Percentiles rank a stretch among this genome's conserved stretches.
These are phyloP conservation scores for Ictalurus punctatus DNA, from an alignment of 2,113 vertebrate genomes.

Conservation along the genomic window DNA sequence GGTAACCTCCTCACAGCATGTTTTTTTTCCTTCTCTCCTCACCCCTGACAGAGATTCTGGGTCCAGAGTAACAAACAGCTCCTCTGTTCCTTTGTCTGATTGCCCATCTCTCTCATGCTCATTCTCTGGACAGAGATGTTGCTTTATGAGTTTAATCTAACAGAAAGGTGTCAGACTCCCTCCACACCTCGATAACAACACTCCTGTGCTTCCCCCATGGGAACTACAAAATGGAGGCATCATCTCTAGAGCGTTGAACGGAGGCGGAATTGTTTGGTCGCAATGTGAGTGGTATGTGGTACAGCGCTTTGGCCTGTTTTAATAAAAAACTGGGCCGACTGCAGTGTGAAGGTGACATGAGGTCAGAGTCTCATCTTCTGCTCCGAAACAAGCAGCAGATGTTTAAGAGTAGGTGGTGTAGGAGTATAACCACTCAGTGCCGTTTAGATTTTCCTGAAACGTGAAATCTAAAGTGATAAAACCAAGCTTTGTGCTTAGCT, in stretches of 20 bases:
- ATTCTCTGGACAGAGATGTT: constrained; percentile 56
- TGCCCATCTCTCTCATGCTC: constrained; percentile 49
- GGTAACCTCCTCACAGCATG: constrained; percentile 69
- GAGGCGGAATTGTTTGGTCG: constrained; percentile 4
- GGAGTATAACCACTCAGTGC: not conserved
- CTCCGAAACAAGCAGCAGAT: constrained; percentile 25
- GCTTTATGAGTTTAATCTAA: constrained; percentile 73
- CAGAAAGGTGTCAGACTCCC: constrained; percentile 24
- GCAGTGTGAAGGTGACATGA: not conserved
- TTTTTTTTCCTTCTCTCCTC: constrained; percentile 24
- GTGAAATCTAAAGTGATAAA: not conserved
- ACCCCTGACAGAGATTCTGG: constrained; percentile 63
- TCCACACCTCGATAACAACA: constrained; percentile 10
- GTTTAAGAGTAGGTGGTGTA: constrained; percentile 17
- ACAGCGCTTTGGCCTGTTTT: constrained; percentile 15
- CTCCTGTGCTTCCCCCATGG: not conserved
- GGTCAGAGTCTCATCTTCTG: constrained; percentile 14
- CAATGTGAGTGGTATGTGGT: not conserved
- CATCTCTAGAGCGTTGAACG: not conserved
- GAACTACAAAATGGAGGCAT: constrained; percentile 41
- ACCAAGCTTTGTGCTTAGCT: not conserved
- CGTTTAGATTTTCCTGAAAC: constrained; percentile 12
- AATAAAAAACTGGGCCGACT: not conserved
- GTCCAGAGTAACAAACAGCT: constrained; percentile 70
- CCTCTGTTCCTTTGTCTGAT: constrained; percentile 60